Conservation (phyloP, 1,140 invertebrate genomes). For the Orussus abietinus region DNA sequence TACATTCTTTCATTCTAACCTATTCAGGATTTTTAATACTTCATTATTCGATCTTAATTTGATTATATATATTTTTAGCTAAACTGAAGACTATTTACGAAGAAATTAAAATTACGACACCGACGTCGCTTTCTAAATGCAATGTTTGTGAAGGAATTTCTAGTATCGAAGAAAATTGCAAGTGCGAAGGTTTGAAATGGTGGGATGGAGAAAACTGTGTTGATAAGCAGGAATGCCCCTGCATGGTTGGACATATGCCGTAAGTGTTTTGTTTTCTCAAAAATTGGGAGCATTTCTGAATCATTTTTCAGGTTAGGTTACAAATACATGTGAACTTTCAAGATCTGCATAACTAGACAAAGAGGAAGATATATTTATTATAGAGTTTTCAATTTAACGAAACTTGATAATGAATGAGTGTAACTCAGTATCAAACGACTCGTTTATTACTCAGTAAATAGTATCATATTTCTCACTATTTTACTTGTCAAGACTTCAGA, state of each 20-base stretch:
- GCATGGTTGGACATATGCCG: slow-evolving; percentile 64
- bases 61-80: slow-evolving; percentile 20
- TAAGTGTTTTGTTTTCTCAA: slow-evolving; percentile 43
- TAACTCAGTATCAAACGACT: too few species aligned
- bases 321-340: too few species aligned
- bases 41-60: background rate
- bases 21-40: slow-evolving; percentile 7
- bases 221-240: slow-evolving; percentile 67
- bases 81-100: too few species aligned
- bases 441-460: too few species aligned
- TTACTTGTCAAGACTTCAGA: too few species aligned
- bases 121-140: slow-evolving; percentile 15
- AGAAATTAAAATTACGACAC: slow-evolving; percentile 15
- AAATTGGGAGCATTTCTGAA: background rate
- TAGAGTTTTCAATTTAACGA: too few species aligned
- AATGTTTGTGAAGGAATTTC: slow-evolving; percentile 40
- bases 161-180: slow-evolving; percentile 46
- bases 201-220: slow-evolving; percentile 76
- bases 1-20: slow-evolving; percentile 6
- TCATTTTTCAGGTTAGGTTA: background rate
- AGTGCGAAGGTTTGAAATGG: slow-evolving; percentile 49
- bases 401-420: too few species aligned
- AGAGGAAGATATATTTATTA: too few species aligned
- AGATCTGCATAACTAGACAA: too few species aligned
- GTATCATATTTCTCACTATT: too few species aligned